Evolutionary conservation across 2,888 invertebrate genomes (phyloP), one percentile per base, ranked within the genome.

Genomic region (Hirtodrosophila histrioides): DNA sequence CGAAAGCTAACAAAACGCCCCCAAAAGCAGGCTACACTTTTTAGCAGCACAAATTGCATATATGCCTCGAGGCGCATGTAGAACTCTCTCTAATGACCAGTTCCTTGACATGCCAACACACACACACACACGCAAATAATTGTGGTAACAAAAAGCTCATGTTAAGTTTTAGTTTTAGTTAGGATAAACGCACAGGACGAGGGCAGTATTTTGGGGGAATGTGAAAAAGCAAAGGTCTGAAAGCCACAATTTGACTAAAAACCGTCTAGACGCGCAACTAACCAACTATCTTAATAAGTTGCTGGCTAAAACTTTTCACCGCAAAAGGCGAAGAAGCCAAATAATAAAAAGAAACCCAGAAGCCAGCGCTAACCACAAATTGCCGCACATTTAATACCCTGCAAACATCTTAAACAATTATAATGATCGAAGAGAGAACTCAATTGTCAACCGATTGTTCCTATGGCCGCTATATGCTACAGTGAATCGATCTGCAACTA

Each of bases 231-330:
- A 51, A 54, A 44, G 78, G 77, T 68, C 77, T 78, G 79, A 82
- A 84, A 82, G 71, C 85, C 84, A 84, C 86, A 86, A 84, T 84
- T 84, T 84, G 84, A 75, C 78, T 86, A 84, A 84, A 83, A 86
- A 82, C 70, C 72, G 84, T 84, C 84, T 84, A 84, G 84, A 84
- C 84, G 75, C 83, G 83, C 69, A 75, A 65, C 85, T 77, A 83
- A 72, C 67, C 69, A 78, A 74, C 75, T 82, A 82, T 82, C 83
- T 86, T 86, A 86, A 84, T 86, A 85, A 85, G 86, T 84, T 84
- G 82, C 65, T 76, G 77, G 69, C 82, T 71, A 66, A 75, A 86
- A 80, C 67, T 86, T 81, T 80, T 55, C 40, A 27, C 36, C 49
- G 41, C 53, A 44, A 10, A 46, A 53, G 41, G 35, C 48, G 10